Conservation (phyloP, 2,113 vertebrate species). For the Callithrix jacchus region DNA sequence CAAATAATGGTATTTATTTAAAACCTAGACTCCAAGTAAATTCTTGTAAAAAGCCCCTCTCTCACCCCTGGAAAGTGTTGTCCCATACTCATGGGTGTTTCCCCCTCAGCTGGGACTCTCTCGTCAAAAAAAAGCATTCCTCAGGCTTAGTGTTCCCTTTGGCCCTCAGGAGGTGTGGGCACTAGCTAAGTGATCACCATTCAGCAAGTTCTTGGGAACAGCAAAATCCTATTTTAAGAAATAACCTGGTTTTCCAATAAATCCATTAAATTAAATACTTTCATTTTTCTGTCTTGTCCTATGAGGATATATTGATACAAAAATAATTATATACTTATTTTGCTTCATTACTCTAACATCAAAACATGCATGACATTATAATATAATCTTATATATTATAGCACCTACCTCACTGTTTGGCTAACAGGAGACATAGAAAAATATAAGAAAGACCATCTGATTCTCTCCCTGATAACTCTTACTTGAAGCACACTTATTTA, state of each 20-base stretch:
- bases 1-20: neutral
- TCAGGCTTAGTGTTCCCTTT: neutral
- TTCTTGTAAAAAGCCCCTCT: neutral
- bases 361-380: neutral
- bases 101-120: neutral
- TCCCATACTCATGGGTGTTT: too few relatives aligned
- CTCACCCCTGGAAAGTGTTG: neutral
- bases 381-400: neutral
- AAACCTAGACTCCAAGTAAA: neutral
- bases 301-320: neutral
- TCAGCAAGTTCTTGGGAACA: neutral
- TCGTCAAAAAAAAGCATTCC: neutral
- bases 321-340: neutral
- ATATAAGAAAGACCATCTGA: neutral
- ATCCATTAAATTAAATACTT: conserved; percentile 3
- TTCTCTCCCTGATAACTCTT: neutral
- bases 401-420: neutral
- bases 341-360: neutral
- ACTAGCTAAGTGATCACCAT: neutral
- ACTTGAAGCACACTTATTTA: neutral
- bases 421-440: neutral
- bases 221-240: conserved; percentile 32
- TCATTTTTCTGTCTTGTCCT: conserved; percentile 30
- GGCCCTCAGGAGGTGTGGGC: neutral
- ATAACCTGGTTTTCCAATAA: conserved; percentile 10